A percentile compares a stretch with the other conserved stretches of the same genome.
Conservation (phyloP, 2,888 invertebrate genomes). For the Cryptocephalus moraei region DNA sequence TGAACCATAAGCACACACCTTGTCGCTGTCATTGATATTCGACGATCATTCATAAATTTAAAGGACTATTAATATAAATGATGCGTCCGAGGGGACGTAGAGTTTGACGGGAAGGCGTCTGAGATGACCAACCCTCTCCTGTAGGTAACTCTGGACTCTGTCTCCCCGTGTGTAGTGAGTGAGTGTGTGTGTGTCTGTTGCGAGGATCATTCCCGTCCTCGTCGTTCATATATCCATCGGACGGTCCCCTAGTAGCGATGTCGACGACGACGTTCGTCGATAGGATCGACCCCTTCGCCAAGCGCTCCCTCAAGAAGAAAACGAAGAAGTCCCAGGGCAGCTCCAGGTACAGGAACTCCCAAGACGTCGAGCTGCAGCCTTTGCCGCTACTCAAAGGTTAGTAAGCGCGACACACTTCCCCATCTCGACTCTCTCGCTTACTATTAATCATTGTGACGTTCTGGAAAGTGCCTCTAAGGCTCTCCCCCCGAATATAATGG, state of each 20-base stretch:
- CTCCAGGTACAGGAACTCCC: constrained; percentile 95
- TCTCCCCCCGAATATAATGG: too few species aligned
- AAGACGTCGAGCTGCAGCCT: constrained; percentile 94
- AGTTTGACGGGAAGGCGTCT: constrained; percentile 33
- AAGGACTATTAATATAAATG: constrained; percentile 24
- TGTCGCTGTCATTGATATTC: constrained; percentile 34
- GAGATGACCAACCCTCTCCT: too few species aligned
- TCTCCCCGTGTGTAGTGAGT: neutral
- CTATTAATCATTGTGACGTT: too few species aligned
- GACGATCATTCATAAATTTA: constrained; percentile 31
- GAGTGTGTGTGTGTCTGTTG: constrained; percentile 6
- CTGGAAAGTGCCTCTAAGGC: too few species aligned
- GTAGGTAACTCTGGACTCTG: too few species aligned
- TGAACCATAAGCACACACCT: constrained; percentile 28
- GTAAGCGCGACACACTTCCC: constrained; percentile 20
- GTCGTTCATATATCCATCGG: too few species aligned
- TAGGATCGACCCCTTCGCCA: constrained; percentile 98
- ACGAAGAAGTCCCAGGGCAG: constrained; percentile 98
- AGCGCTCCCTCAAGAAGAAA: constrained; percentile 95
- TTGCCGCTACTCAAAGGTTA: constrained; percentile 95
- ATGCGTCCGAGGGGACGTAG: constrained; percentile 29
- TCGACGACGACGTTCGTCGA: constrained; percentile 92
- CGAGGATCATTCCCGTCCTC: too few species aligned
- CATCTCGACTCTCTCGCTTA: too few species aligned
- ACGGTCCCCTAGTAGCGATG: constrained; percentile 33